Base-by-base conservation (phyloP, 2,888 invertebrate species). In the Ferdinandea cuprea region DNA sequence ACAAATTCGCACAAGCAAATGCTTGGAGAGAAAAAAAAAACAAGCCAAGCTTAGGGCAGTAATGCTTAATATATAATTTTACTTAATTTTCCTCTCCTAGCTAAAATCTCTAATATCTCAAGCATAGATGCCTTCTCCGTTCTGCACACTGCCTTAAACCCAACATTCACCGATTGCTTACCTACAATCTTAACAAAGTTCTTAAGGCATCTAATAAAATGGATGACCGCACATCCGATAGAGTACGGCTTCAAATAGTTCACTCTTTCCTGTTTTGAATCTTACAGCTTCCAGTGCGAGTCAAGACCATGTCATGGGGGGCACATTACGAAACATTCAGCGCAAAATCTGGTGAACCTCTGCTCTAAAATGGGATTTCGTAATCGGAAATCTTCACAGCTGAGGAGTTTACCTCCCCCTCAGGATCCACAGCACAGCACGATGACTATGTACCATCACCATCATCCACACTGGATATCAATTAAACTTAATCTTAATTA, bases 341-440 rank as follows among this genome's bases (percentile, higher is more conserved):
- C 50, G 54, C 61, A 44, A 46, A 74, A 59, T 58, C 74, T 66
- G 28, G 66, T 58, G 65, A 58, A 58, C 32, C 32, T 66, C 21
- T 11, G 50, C 66, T 66, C 58, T 74, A 58, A 58, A 44, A 66
- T 44, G 32, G 37, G 25, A 59, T 52, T 58, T 59, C 28, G n/a
- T 58, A 50, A 74, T 74, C 74, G 48, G 40, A 50, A 66, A 59
- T 74, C 74, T 66, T 74, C 56, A 74, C 66, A 74, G 50, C 58
- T 44, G 19, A 11, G 3, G 35, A 58, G 37, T 48, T 37, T 13
- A 11, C 13, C 15, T 3, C 48, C 30, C n/a, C n/a, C n/a, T n/a
- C n/a, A n/a, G n/a, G 13, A 15, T 52, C 17, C 9, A 32, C 21
- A 35, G 56, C 40, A 30, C 48, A 19, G 48, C 17, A 28, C 52